Conservation (phyloP, 2,113 vertebrate species). For the Chloebia gouldiae region DNA sequence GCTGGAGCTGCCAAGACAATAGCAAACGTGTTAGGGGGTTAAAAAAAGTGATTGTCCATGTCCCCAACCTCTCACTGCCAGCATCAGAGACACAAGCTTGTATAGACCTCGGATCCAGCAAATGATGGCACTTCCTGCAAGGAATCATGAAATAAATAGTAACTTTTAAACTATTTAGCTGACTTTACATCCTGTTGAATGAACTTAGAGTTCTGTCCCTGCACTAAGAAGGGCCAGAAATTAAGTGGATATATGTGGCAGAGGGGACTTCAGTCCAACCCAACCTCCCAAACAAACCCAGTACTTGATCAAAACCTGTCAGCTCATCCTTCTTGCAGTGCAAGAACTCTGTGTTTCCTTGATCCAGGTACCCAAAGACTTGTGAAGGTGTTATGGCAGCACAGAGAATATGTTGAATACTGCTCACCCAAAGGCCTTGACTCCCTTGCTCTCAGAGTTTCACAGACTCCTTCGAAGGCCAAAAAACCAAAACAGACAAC, state of each 20-base stretch:
- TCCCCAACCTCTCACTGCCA: not conserved
- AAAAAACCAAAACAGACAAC: not conserved
- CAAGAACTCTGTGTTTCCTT: not conserved
- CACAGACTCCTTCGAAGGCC: not conserved
- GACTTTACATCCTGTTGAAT: not conserved
- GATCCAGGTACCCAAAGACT: not conserved
- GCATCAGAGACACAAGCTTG: not conserved
- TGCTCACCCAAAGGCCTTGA: not conserved
- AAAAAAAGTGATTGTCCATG: not conserved
- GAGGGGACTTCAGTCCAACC: not conserved
- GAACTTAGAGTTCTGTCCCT: not conserved
- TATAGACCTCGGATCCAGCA: not conserved
- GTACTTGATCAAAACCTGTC: not conserved
- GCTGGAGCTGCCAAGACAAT: not conserved
- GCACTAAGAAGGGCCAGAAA: not conserved
- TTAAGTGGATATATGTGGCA: not conserved
- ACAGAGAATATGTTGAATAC: not conserved
- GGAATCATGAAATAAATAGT: not conserved
- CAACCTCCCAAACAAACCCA: not conserved
- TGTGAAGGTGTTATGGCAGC: not conserved
- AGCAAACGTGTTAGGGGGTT: not conserved
- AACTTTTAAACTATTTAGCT: not conserved
- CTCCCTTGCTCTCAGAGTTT: not conserved
- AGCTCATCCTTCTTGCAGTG: not conserved
- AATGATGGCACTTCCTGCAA: not conserved